Percentiles rank a stretch among this genome's conserved stretches.
These are phyloP conservation scores for Zaprionus lineosus DNA, from an alignment of 2,888 invertebrate species.

Conservation along the genomic window DNA sequence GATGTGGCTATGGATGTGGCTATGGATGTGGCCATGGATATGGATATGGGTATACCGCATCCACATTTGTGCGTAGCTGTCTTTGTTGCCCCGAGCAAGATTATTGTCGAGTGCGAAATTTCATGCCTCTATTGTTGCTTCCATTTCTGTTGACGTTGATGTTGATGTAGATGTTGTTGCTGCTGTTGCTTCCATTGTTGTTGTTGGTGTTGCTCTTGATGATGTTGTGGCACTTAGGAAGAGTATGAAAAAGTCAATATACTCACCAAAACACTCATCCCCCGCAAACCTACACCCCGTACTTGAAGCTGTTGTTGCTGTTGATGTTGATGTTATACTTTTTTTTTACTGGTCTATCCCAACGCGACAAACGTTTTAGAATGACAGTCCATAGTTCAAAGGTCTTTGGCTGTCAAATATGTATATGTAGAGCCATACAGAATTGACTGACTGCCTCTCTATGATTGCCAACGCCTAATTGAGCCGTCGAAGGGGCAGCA, in stretches of 20 bases:
- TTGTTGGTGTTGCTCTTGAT: conserved; percentile 39
- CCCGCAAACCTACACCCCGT: not conserved
- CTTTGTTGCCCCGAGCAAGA: conserved; percentile 52
- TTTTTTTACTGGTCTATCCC: conserved; percentile 15
- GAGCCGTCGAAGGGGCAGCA: conserved; percentile 36
- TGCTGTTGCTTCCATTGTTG: conserved; percentile 10
- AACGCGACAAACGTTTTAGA: conserved; percentile 40
- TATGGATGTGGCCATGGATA: conserved; percentile 9
- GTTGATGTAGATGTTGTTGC: conserved; percentile 13
- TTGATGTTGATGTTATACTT: not conserved
- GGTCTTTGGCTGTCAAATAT: conserved; percentile 6
- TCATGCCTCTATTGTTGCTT: conserved; percentile 66
- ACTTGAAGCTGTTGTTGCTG: not conserved
- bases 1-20: conserved; percentile 26
- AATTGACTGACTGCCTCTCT: too few species aligned
- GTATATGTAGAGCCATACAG: not conserved
- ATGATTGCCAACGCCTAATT: conserved; percentile 50
- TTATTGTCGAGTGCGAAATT: conserved; percentile 74
- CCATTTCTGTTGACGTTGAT: conserved; percentile 23
- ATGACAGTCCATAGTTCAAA: not conserved
- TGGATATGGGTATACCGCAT: conserved; percentile 26
- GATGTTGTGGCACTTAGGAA: conserved; percentile 69
- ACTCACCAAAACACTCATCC: not conserved
- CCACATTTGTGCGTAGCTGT: conserved; percentile 34
- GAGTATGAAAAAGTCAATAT: conserved; percentile 60